These are phyloP conservation scores for Cartodere bifasciata DNA, from an alignment of 2,888 invertebrate species.

Conservation along the genomic window DNA sequence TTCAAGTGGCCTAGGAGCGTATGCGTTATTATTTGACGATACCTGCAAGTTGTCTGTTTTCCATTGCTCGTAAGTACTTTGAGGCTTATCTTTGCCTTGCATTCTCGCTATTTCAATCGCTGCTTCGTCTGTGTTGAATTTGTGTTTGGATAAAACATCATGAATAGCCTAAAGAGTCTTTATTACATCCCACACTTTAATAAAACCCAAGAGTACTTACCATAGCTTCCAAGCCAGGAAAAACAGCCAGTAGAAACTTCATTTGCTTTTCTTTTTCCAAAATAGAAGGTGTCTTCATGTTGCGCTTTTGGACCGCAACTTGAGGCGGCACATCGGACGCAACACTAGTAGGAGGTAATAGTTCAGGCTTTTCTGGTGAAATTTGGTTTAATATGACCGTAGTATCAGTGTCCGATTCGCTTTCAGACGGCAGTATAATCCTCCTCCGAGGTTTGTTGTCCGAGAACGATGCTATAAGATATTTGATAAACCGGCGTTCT, in stretches of 20 bases:
- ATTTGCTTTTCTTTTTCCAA: slow-evolving; percentile 45
- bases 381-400: neutral
- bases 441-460: slow-evolving; percentile 13
- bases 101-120: slow-evolving; percentile 38
- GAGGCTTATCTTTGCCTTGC: slow-evolving; percentile 18
- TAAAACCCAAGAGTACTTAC: slow-evolving; percentile 31
- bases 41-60: too few relatives aligned
- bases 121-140: slow-evolving; percentile 44
- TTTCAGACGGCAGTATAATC: slow-evolving; percentile 34
- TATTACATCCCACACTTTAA: slow-evolving; percentile 1
- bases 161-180: slow-evolving; percentile 40
- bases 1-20: too few relatives aligned
- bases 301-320: slow-evolving; percentile 5
- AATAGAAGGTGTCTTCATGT: slow-evolving; percentile 23
- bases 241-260: slow-evolving; percentile 49
- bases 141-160: slow-evolving; percentile 40
- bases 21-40: too few relatives aligned
- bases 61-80: slow-evolving; percentile 24
- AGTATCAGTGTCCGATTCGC: slow-evolving; percentile 31
- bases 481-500: slow-evolving; percentile 3
- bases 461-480: too few relatives aligned
- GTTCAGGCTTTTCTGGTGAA: slow-evolving; percentile 6
- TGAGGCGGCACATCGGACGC: neutral
- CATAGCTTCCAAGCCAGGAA: slow-evolving; percentile 46
- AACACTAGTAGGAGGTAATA: neutral